Evolutionary conservation across 2,888 invertebrate genomes (phyloP).

Genomic region (Tuberolachnus salignus): DNA sequence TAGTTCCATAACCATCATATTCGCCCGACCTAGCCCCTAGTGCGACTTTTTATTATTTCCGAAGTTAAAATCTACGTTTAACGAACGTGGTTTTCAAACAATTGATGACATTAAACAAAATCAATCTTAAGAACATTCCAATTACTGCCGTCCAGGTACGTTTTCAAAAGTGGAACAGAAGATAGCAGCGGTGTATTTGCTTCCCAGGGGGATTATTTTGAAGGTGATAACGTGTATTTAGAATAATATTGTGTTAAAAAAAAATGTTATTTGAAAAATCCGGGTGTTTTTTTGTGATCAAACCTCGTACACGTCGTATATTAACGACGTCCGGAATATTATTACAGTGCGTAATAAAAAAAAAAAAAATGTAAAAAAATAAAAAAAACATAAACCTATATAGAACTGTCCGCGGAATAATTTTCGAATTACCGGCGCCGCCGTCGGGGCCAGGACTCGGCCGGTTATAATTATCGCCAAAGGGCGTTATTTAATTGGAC

Average conservation of each 20-base stretch:
- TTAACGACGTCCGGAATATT: too few species aligned
- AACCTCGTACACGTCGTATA: too few species aligned
- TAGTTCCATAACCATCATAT: slow-evolving; percentile 6
- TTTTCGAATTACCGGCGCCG: not conserved
- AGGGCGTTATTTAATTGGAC: slow-evolving; percentile 24
- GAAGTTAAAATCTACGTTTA: not conserved
- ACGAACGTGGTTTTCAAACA: slow-evolving; percentile 8
- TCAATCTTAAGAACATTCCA: slow-evolving; percentile 6
- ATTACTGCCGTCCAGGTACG: not conserved
- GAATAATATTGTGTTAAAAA: too few species aligned
- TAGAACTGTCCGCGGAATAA: not conserved
- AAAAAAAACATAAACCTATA: not conserved
- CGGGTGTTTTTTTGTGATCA: not conserved
- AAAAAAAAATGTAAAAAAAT: too few species aligned
- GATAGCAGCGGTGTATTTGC: too few species aligned
- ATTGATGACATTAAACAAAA: slow-evolving; percentile 17
- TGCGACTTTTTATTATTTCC: not conserved
- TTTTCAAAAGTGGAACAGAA: slow-evolving; percentile 2
- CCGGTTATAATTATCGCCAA: slow-evolving; percentile 13
- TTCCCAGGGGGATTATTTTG: too few species aligned
- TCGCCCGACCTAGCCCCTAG: not conserved
- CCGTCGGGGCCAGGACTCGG: not conserved
- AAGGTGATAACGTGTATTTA: too few species aligned
- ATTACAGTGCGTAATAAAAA: too few species aligned
- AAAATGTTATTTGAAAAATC: not conserved